Base-by-base conservation (phyloP, 2,113 vertebrate genomes). In the Pao palembangensis region DNA sequence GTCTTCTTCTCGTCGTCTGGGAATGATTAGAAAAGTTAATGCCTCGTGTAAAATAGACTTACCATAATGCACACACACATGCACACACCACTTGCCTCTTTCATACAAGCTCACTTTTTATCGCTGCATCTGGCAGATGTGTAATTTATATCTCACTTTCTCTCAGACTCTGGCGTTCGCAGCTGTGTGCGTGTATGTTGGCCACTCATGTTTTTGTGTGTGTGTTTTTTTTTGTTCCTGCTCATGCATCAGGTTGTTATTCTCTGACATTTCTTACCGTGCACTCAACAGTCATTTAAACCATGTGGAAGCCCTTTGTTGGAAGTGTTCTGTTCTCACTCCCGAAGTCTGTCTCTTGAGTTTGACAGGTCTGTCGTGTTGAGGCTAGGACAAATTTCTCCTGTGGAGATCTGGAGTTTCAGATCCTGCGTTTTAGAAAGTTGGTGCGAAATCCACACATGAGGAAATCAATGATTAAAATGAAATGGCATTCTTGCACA, bases 21-120 rank as follows among this genome's bases (percentile, higher is more conserved):
- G 79, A 75, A 63, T 85, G 70, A 88, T 88, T 87, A 85, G 79
- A 51, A 52, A 69, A 79, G 73, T 74, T 86, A 86, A 87, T 85
- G 76, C 74, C 14, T 85, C 44, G 52, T 82, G 77, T 83, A 84
- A 77, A 86, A 84, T 84, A 75, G 78, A 83, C 83, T 82, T 76
- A 85, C 83, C 79, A 70, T 76, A 76, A 58, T 75, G 49, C 75
- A 64, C 67, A 61, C 63, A 52, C 51, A 49, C 28, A 65, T 34
- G 61, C 46, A 58, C 52, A 20, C 38, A 15, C 52, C 34, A 34
- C 47, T 46, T 51, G 42, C 18, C 49, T 70, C 56, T 31, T 42
- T 41, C 64, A 21, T 51, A 50, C 62, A 64, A 31, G 58, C 44
- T 60, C 60, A 28, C 64, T 73, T 47, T 79, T 51, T 74, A 79